Base-by-base conservation (phyloP, 1,140 invertebrate species). In the Luehdorfia chinensis region DNA sequence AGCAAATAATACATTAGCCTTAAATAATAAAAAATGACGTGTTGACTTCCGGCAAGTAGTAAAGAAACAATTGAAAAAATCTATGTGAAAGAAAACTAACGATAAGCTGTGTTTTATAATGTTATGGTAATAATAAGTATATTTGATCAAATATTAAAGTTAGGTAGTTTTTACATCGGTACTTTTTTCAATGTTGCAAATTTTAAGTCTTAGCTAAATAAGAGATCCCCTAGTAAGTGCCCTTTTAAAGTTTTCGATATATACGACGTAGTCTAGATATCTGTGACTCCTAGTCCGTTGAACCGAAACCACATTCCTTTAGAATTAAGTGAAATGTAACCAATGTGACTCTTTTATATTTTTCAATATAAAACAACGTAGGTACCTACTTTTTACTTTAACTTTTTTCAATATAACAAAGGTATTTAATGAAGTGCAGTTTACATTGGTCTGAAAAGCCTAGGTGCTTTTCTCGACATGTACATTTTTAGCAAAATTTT, bases 291-390 rank as follows among this genome's bases (percentile, higher is more conserved):
- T 45, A 55, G 48, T 47, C 58, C 53, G 25, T 59, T 62, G 47
- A 61, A 59, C 56, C 59, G 21, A 44, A 66, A 64, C 71, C 75
- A 84, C 80, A 84, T 84, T 84, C 80, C 80, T 80, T 50, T 84
- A 83, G 78, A 50, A 47, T 67, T 81, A 80, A 80, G 76, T 30
- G n/a, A 64, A 55, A 66, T 50, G 23, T 67, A 52, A 55, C 51
- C 56, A 25, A 28, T 49, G 34, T 33, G 36, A 48, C 27, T 25
- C 13, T 9, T 43, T 6, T 30, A 30, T 30, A 16, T 30, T 30
- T 30, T 43, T 43, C 27, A 43, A 18, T 30, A 30, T 30, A 5
- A 14, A 43, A 43, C 27, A 12, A 28, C n/a, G 11, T 21, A n/a
- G n/a, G n/a, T n/a, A n/a, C n/a, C n/a, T 2, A 16, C 14, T 8